phyloP scores from a whole-genome alignment of 2,113 vertebrate genomes.

The Leptocoma aspasia region DNA sequence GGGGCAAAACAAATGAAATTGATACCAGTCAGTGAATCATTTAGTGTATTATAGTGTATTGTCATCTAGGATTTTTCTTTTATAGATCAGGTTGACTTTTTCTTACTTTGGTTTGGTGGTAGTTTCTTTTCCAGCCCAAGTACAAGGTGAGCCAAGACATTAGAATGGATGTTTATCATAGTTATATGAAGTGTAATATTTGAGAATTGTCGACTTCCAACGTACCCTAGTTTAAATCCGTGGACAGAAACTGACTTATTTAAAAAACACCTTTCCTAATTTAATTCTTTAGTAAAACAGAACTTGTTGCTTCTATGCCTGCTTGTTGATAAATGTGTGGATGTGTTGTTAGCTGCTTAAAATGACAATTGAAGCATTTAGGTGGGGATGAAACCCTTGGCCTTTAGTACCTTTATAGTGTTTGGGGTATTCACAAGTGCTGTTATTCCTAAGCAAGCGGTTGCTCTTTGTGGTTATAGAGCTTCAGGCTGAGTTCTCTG shows the following conservation, averaged over 20 bases:
- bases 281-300: background rate
- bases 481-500: background rate
- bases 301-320: background rate
- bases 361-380: background rate
- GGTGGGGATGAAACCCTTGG: background rate
- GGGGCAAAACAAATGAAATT: background rate
- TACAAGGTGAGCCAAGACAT: background rate
- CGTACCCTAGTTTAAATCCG: background rate
- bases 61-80: background rate
- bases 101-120: background rate
- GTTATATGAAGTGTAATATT: background rate
- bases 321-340: background rate
- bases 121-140: background rate
- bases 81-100: background rate
- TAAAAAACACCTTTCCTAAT: background rate
- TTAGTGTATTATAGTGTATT: background rate
- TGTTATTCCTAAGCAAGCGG: rapidly evolving
- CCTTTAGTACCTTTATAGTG: background rate
- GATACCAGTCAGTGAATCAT: background rate
- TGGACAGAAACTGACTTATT: background rate
- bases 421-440: background rate
- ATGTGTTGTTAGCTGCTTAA: background rate
- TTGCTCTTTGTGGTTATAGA: background rate
- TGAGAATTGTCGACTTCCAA: background rate
- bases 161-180: background rate